Percentiles rank a stretch among this genome's conserved stretches.
Conservation (phyloP, 2,797 vertebrate species). For the Bufotes viridis region DNA sequence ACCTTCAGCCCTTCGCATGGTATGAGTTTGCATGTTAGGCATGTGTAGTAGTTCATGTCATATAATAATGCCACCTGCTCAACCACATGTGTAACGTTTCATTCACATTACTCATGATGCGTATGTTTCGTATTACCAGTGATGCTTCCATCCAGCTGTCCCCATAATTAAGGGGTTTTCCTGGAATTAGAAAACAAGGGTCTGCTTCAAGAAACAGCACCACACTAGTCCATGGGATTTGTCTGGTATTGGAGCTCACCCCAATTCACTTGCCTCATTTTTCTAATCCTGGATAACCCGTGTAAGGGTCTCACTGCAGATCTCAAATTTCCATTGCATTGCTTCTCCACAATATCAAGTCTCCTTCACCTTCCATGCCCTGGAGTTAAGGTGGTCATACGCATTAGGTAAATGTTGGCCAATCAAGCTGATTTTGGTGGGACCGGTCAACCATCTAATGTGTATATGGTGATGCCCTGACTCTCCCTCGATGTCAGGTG, state of each 20-base stretch:
- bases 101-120: background rate
- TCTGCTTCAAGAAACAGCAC: background rate
- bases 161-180: background rate
- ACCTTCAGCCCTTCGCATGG: slow-evolving; percentile 61
- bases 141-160: background rate
- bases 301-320: background rate
- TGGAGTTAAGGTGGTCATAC: no score
- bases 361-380: no score
- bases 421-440: no score
- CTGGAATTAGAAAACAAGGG: background rate
- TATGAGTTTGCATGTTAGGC: slow-evolving; percentile 17
- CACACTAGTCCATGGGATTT: background rate
- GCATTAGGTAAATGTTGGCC: no score
- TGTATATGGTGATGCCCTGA: no score
- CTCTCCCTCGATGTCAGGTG: no score
- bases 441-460: no score
- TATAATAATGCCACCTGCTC: background rate
- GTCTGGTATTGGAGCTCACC: background rate
- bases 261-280: background rate
- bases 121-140: background rate
- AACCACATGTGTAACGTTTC: background rate
- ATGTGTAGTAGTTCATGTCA: background rate
- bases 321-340: background rate
- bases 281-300: background rate
- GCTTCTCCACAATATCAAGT: no score